Evolutionary conservation across 2,888 invertebrate genomes (phyloP).

Genomic region (Polymixis lichenea): DNA sequence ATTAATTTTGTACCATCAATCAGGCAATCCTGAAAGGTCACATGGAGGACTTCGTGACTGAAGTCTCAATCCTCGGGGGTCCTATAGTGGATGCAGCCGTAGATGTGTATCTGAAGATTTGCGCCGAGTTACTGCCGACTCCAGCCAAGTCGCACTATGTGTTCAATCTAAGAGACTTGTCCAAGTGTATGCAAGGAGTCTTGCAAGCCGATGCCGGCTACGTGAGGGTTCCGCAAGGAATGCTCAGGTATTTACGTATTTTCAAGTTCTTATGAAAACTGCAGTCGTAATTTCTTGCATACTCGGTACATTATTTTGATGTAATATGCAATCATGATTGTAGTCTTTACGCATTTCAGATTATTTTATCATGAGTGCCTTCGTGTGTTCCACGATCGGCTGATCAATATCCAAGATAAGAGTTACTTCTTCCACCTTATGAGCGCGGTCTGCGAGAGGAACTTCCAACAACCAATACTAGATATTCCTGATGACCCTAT

Average conservation of each 20-base stretch:
- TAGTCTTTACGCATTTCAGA: conserved; percentile 81
- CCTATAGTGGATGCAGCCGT: conserved; percentile 95
- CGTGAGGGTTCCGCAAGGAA: conserved; percentile 92
- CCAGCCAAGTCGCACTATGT: conserved; percentile 98
- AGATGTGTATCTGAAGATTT: conserved; percentile 95
- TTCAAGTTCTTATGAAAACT: background rate
- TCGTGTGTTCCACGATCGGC: conserved; percentile 97
- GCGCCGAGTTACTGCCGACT: conserved; percentile 95
- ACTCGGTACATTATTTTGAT: too few relatives aligned
- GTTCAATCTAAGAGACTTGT: conserved; percentile 97
- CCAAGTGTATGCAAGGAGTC: conserved; percentile 97
- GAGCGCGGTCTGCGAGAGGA: conserved; percentile 91
- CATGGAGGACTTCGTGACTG: conserved; percentile 93
- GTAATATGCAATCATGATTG: too few relatives aligned
- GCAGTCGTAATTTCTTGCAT: background rate
- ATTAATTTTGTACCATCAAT: conserved; percentile 38
- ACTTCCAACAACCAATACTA: conserved; percentile 91
- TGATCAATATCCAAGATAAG: conserved; percentile 95
- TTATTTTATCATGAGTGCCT: conserved; percentile 98
- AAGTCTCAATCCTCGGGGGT: conserved; percentile 92
- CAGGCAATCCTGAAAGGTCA: conserved; percentile 94
- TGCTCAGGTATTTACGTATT: conserved; percentile 90
- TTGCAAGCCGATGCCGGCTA: conserved; percentile 94
- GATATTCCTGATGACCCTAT: conserved; percentile 91
- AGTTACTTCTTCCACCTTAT: conserved; percentile 94